A percentile compares a stretch with the other conserved stretches of the same genome.
Evolutionary conservation across 2,797 vertebrate genomes (phyloP).

Genomic region (Eulemur rubriventer): DNA sequence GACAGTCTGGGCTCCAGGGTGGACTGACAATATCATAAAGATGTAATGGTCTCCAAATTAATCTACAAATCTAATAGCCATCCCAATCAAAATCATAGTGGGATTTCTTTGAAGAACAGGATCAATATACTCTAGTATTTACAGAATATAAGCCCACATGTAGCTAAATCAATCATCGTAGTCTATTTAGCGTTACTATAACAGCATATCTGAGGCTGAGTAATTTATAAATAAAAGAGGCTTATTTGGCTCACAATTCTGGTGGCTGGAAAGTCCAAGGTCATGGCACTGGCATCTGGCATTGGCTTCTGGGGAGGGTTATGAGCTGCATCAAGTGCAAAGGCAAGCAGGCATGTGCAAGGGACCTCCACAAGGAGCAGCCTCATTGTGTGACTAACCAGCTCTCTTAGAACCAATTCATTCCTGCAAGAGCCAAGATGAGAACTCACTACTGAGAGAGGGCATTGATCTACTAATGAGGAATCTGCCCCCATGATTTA

Average conservation of each 20-base stretch:
- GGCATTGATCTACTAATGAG: background rate
- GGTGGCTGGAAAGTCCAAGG: background rate
- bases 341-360: background rate
- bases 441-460: background rate
- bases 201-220: background rate
- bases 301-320: background rate
- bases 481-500: background rate
- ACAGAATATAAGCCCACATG: background rate
- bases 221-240: background rate
- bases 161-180: background rate
- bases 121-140: background rate
- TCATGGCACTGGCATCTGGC: background rate
- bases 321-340: background rate
- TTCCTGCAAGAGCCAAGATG: background rate
- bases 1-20: no score
- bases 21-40: background rate
- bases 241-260: background rate
- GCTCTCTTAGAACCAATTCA: background rate
- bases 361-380: background rate
- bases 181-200: background rate
- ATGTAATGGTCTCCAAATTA: background rate
- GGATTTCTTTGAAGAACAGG: background rate
- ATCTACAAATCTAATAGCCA: background rate
- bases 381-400: background rate
- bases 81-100: background rate